Percentiles rank a stretch among this genome's conserved stretches.
Evolutionary conservation across 2,888 invertebrate species (phyloP).

Genomic region (Harpalus rufipes): DNA sequence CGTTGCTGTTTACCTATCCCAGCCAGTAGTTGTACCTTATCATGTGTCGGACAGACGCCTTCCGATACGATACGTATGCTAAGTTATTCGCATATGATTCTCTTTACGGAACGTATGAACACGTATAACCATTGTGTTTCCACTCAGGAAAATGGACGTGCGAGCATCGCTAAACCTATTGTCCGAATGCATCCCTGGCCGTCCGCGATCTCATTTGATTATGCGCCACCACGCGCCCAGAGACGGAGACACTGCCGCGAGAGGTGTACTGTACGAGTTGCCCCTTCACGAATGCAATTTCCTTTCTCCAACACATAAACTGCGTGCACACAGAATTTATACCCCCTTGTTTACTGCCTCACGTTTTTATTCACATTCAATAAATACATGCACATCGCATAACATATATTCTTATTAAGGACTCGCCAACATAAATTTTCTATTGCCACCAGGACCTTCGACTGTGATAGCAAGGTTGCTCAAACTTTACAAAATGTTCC

Average conservation of each 20-base stretch:
- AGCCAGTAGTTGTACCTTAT: conserved; percentile 21
- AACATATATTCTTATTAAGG: neutral
- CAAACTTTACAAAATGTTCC: too few relatives aligned
- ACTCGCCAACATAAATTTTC: too few relatives aligned
- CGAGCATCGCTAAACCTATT: conserved; percentile 71
- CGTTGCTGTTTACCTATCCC: conserved; percentile 21
- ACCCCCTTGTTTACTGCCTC: conserved; percentile 6
- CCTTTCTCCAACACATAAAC: conserved; percentile 41
- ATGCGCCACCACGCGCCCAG: conserved; percentile 73
- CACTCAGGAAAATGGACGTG: conserved; percentile 66
- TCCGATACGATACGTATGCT: conserved; percentile 61
- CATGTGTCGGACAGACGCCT: conserved; percentile 28
- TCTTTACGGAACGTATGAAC: conserved; percentile 58
- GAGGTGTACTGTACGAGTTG: conserved; percentile 65
- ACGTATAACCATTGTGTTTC: conserved; percentile 64
- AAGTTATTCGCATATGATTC: conserved; percentile 64
- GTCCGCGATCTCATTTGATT: conserved; percentile 74
- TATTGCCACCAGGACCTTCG: too few relatives aligned
- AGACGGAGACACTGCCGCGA: conserved; percentile 39
- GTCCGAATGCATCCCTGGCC: conserved; percentile 72
- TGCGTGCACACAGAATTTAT: conserved; percentile 35
- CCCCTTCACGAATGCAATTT: conserved; percentile 56
- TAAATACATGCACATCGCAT: neutral
- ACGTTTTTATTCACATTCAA: neutral
- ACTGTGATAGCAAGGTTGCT: too few relatives aligned